Percentiles rank a stretch among this genome's conserved stretches.
Evolutionary conservation across 1,140 invertebrate genomes (phyloP).

Genomic region (Caenorhabditis latens): DNA sequence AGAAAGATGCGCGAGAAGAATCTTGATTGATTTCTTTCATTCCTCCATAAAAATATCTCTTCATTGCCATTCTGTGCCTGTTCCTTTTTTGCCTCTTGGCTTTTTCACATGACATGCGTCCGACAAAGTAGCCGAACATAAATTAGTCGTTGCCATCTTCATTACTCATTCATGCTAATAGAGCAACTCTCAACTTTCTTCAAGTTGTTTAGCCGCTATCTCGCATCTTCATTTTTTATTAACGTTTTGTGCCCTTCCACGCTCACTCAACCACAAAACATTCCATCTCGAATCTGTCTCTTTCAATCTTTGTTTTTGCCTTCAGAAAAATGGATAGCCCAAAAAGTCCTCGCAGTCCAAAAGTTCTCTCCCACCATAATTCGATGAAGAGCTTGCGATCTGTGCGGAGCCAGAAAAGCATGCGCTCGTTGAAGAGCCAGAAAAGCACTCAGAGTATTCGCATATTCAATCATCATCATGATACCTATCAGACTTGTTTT

Average conservation of each 20-base stretch:
- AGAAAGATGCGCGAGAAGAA: conserved; percentile 30
- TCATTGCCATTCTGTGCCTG: conserved; percentile 1
- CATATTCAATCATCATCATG: conserved; percentile 55
- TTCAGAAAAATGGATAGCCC: conserved; percentile 55
- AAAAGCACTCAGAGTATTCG: conserved; percentile 38
- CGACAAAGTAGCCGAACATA: conserved; percentile 19
- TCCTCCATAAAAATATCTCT: conserved; percentile 19
- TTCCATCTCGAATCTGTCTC: conserved; percentile 1
- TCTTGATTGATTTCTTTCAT: conserved; percentile 45
- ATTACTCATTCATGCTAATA: conserved; percentile 54
- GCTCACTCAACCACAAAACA: neutral
- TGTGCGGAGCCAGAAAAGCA: conserved; percentile 11
- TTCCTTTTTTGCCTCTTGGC: neutral
- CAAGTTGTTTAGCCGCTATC: neutral
- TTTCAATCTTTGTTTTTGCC: conserved; percentile 5
- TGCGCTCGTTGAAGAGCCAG: conserved; percentile 33
- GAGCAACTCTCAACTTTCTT: conserved; percentile 32
- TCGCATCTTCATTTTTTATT: conserved; percentile 44
- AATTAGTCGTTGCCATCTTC: conserved; percentile 21
- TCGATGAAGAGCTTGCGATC: conserved; percentile 50
- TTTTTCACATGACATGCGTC: neutral
- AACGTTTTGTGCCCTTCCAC: conserved; percentile 45
- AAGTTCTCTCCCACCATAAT: conserved; percentile 31
- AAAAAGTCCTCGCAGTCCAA: conserved; percentile 53
- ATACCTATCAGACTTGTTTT: conserved; percentile 44